These are phyloP conservation scores for Rotaria sp. DNA, from an alignment of 2,888 invertebrate genomes.

Conservation along the genomic window DNA sequence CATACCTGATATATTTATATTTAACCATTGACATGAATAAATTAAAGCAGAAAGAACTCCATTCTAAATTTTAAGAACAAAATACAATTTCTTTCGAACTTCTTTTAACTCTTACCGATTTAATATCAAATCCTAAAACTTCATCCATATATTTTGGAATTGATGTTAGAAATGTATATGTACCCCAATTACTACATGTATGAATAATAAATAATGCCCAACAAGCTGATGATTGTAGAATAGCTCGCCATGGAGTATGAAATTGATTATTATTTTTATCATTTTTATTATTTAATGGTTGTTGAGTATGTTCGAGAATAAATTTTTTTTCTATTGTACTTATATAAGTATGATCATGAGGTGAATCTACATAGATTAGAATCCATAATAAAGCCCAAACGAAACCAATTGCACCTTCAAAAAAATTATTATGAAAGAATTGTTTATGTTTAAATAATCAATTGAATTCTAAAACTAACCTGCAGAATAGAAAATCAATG, in stretches of 20 bases:
- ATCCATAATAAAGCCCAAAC: constrained; percentile 32
- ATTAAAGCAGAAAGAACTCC: neutral
- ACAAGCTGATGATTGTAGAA: constrained; percentile 30
- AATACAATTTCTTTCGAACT: neutral
- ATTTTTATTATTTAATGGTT: too few relatives aligned
- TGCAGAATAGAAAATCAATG: constrained; percentile 31
- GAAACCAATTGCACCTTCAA: constrained; percentile 29
- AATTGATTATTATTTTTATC: neutral
- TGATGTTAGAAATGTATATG: constrained; percentile 36
- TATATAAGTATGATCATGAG: constrained; percentile 30
- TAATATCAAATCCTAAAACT: constrained; percentile 40
- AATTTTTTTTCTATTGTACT: constrained; percentile 31
- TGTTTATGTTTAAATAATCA: too few relatives aligned
- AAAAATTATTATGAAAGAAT: too few relatives aligned
- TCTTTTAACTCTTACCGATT: constrained; percentile 11
- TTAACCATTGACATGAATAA: constrained; percentile 28
- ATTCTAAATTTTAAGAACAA: neutral
- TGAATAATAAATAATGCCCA: constrained; percentile 16
- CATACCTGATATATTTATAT: constrained; percentile 30
- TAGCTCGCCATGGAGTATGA: constrained; percentile 37
- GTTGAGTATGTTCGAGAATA: constrained; percentile 33
- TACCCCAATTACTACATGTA: constrained; percentile 36
- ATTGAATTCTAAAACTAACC: too few relatives aligned
- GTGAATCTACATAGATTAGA: constrained; percentile 14
- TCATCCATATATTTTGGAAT: constrained; percentile 41